These are phyloP conservation scores for Megaceryle alcyon DNA, from an alignment of 2,797 vertebrate species.

Conservation along the genomic window DNA sequence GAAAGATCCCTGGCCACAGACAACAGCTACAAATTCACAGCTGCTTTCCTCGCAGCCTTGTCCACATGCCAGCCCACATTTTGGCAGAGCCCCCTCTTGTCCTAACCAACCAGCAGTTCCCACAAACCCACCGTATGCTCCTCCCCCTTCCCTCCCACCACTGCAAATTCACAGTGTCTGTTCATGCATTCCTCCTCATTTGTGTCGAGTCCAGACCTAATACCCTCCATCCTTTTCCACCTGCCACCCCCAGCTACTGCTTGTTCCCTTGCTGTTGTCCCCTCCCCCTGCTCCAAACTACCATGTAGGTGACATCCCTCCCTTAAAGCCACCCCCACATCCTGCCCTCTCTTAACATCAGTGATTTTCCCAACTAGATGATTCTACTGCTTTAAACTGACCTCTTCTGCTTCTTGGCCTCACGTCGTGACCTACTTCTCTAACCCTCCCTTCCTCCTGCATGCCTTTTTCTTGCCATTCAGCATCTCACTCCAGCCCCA, in stretches of 20 bases:
- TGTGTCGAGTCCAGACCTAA: neutral
- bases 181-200: accelerated
- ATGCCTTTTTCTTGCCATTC: neutral
- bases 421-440: neutral
- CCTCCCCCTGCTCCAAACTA: neutral
- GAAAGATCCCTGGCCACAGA: neutral
- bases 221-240: accelerated
- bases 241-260: neutral
- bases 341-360: neutral
- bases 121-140: accelerated
- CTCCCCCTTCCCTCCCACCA: neutral
- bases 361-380: neutral
- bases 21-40: neutral
- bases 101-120: neutral
- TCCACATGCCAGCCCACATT: neutral
- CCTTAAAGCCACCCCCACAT: neutral
- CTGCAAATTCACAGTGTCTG: neutral
- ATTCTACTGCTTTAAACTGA: neutral
- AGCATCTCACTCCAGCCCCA: neutral
- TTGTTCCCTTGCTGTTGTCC: accelerated
- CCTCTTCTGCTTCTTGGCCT: neutral
- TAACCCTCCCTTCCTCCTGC: neutral
- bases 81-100: neutral
- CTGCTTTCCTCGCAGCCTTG: neutral
- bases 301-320: neutral